A percentile compares a stretch with the other conserved stretches of the same genome.
Evolutionary conservation across 1,140 invertebrate genomes (phyloP).

Genomic region (Drosophila ercepeae): DNA sequence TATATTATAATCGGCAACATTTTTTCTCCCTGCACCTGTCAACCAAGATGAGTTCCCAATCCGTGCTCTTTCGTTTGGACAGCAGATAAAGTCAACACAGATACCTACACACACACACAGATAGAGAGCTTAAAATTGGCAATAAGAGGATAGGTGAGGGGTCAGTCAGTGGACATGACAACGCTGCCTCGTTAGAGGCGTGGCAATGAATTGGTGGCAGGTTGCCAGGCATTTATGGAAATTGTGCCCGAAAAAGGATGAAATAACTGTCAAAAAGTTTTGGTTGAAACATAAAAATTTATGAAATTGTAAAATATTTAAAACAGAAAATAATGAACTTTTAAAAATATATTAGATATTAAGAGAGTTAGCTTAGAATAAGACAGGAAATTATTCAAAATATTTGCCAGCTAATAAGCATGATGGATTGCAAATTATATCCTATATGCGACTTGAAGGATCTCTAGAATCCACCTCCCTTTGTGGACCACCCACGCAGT

Average conservation of each 20-base stretch:
- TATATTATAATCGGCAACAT: neutral
- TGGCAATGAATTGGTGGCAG: neutral
- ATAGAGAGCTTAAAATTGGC: slow-evolving; percentile 33
- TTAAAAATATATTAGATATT: no score
- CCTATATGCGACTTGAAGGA: neutral
- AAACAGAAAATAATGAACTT: neutral
- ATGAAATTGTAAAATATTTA: neutral
- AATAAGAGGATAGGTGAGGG: slow-evolving; percentile 3
- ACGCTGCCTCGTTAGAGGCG: slow-evolving; percentile 29
- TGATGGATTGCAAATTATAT: slow-evolving; percentile 54
- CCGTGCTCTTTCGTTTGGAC: slow-evolving; percentile 40
- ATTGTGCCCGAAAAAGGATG: no score
- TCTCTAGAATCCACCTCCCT: no score
- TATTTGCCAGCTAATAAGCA: slow-evolving; percentile 43
- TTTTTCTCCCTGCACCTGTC: neutral
- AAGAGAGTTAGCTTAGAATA: neutral
- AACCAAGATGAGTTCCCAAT: slow-evolving; percentile 24
- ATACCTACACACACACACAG: slow-evolving; percentile 4
- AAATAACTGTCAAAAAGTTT: neutral
- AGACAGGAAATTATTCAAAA: neutral
- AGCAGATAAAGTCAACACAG: slow-evolving; percentile 53
- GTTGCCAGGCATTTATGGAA: slow-evolving; percentile 63
- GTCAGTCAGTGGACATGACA: slow-evolving; percentile 22
- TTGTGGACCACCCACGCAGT: neutral
- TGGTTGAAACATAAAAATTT: no score